Evolutionary conservation across 2,888 invertebrate species (phyloP), one percentile per base, ranked within the genome.

Genomic region (Girardia tigrina): DNA sequence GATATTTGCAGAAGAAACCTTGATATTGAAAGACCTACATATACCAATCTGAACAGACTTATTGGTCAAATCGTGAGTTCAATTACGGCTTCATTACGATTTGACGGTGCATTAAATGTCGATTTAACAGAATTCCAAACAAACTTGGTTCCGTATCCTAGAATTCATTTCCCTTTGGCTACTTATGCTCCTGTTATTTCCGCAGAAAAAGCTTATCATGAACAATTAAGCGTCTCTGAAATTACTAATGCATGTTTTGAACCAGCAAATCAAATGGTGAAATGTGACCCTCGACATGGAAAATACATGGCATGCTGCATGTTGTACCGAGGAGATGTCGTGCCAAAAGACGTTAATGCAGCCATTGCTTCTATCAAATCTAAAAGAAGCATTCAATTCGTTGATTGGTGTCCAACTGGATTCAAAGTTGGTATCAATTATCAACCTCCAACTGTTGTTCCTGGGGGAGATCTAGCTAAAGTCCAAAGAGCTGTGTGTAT

Each of bases 41-140:
- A 91, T 83, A 92, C 89, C 42, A 91, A 91, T 83, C 86, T 95
- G 83, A 95, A 95, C 86, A 88, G 94, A 81, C 87, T 95, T 80
- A 94, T 95, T 81, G 90, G 93, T 71, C 94, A 94, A 85, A 92
- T 94, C 71, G 81, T 83, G 73, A 80, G 80, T 73, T 82, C 82
- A 69, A 81, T 82, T 77, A 82, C 82, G 12, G 85, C 85, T 26
- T 85, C 85, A 23, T 80, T 85, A 27, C 80, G 85, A 56, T 85
- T 85, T 79, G 85, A 86, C 77, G 85, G 85, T 74, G 85, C 85
- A 70, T 81, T 86, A 1, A 86, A 86, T 77, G 85, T 86, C 16
- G 85, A 85, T 78, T 79, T 86, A 76, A 85, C 84, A 1, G 85
- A 85, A 79, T 85, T 86, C 79, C 86, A 85, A 80, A 83, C 84